Evolutionary conservation across 2,888 invertebrate genomes (phyloP).

Genomic region (Pammene fasciana): DNA sequence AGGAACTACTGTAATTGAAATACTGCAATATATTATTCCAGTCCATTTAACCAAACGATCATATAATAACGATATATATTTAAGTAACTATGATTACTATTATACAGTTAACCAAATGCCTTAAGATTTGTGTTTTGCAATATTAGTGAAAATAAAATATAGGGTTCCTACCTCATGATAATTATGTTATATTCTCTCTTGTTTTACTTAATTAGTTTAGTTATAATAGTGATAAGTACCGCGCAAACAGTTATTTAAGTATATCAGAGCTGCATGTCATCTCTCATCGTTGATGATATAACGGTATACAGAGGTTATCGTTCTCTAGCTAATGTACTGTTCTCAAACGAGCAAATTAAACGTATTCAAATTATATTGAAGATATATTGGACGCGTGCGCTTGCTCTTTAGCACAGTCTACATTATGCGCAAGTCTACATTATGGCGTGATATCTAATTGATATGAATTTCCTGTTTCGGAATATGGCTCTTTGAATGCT

Average conservation of each 20-base stretch:
- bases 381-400: neutral
- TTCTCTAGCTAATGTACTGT: constrained; percentile 9
- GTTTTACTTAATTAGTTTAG: constrained; percentile 41
- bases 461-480: neutral
- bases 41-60: neutral
- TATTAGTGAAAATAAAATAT: constrained; percentile 5
- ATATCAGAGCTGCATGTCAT: neutral
- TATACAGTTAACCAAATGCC: neutral
- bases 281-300: constrained; percentile 9
- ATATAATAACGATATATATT: no score
- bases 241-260: constrained; percentile 3
- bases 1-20: neutral
- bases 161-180: constrained; percentile 37
- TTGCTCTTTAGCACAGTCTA: neutral
- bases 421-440: neutral
- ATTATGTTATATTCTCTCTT: constrained; percentile 9
- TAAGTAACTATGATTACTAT: neutral
- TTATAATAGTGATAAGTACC: constrained; percentile 5
- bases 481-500: neutral
- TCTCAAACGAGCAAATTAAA: constrained; percentile 11
- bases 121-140: constrained; percentile 2
- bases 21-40: neutral
- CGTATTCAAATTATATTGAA: neutral
- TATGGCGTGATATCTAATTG: neutral
- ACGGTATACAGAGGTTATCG: constrained; percentile 32